These are phyloP conservation scores for Mercenaria mercenaria DNA, from an alignment of 1,140 invertebrate genomes.

Conservation along the genomic window DNA sequence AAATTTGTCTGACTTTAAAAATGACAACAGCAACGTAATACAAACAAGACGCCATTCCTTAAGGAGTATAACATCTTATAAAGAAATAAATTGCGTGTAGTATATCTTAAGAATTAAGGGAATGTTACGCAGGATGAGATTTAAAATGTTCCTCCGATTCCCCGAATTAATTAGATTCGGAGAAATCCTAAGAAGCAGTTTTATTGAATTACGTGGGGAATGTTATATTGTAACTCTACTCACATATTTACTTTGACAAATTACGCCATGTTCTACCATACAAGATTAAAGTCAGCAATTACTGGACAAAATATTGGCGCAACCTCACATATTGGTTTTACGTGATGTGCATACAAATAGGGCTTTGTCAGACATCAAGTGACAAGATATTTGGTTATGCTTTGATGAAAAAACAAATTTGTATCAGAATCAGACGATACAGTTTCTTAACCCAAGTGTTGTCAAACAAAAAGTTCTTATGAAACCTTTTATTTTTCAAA, in stretches of 20 bases:
- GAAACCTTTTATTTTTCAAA: no score
- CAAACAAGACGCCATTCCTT: no score
- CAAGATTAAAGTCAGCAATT: slow-evolving; percentile 56
- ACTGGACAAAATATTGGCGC: slow-evolving; percentile 37
- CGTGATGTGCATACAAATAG: slow-evolving; percentile 48
- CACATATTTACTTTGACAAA: slow-evolving; percentile 62
- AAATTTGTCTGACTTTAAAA: no score
- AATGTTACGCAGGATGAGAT: no score
- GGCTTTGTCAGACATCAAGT: slow-evolving; percentile 16
- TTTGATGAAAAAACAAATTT: no score
- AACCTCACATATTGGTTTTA: slow-evolving; percentile 23
- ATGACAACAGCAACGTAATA: no score
- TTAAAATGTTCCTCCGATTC: neutral
- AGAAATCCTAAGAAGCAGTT: neutral
- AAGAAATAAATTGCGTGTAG: no score
- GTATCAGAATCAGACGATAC: no score
- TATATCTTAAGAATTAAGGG: no score
- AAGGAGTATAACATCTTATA: no score
- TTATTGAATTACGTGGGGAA: neutral
- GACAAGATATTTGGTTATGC: slow-evolving; percentile 3
- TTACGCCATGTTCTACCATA: slow-evolving; percentile 57
- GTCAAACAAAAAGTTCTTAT: no score
- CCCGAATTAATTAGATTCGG: slow-evolving; percentile 35
- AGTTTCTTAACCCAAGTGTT: no score
- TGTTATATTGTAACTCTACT: neutral